A percentile compares a stretch with the other conserved stretches of the same genome.
Evolutionary conservation across 92 coral and sea anemone genomes (phyloP).

Genomic region (Phymanthus crucifer): DNA sequence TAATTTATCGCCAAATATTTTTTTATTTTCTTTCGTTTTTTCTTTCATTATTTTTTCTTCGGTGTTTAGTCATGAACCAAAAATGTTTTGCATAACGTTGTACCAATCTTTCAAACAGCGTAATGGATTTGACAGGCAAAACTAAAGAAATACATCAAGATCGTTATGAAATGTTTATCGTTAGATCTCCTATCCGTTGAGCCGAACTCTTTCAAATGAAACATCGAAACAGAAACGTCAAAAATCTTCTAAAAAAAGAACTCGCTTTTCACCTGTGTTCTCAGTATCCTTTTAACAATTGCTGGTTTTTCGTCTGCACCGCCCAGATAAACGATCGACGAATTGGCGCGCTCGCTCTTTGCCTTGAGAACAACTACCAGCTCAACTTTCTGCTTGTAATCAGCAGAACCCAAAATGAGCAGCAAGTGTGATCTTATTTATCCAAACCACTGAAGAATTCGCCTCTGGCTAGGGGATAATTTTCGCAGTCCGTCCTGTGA

Average conservation of each 20-base stretch:
- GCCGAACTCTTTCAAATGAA: constrained; percentile 31
- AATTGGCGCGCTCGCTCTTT: neutral
- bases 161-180: constrained; percentile 11
- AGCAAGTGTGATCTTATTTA: neutral
- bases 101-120: constrained; percentile 2
- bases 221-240: constrained; percentile 42
- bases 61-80: neutral
- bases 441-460: neutral
- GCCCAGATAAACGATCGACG: constrained; percentile 13
- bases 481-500: constrained; percentile 13
- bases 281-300: constrained; percentile 17
- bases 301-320: constrained; percentile 22
- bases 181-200: constrained; percentile 21
- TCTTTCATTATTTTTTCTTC: neutral
- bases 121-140: constrained; percentile 17
- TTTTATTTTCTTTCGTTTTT: neutral
- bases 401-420: neutral
- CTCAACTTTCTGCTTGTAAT: neutral
- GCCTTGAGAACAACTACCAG: neutral
- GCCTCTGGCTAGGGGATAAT: constrained; percentile 13
- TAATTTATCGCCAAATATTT: neutral
- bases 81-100: constrained; percentile 7
- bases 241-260: constrained; percentile 10
- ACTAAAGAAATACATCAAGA: constrained; percentile 20
- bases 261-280: constrained; percentile 13